Evolutionary conservation across 1,140 invertebrate genomes (phyloP), one percentile per base, ranked within the genome.

Genomic region (Calliopsis andreniformis): DNA sequence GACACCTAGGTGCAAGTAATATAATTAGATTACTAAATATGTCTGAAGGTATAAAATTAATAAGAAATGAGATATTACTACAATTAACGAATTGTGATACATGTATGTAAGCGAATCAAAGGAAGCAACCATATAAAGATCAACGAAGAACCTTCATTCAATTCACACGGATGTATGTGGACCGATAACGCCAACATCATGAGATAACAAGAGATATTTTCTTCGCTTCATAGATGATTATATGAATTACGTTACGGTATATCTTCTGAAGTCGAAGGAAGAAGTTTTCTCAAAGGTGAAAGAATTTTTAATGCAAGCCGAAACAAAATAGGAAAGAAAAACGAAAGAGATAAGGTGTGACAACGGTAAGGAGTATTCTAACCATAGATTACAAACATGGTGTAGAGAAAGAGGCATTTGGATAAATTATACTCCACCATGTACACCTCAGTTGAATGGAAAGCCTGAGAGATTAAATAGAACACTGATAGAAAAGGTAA

Each of bases 281-380:
- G n/a, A n/a, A n/a, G n/a, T n/a, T n/a, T n/a, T n/a, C n/a, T n/a
- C n/a, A n/a, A n/a, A n/a, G n/a, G n/a, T n/a, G n/a, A n/a, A n/a
- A n/a, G n/a, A n/a, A n/a, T n/a, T n/a, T n/a, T n/a, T n/a, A n/a
- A n/a, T n/a, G n/a, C n/a, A n/a, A n/a, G n/a, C n/a, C n/a, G 84
- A 79, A 71, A 77, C 69, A 23, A 79, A 85, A 63, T 78, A 73
- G 39, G 73, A 78, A 35, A 5, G 56, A 3, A 82, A 79, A 61
- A 55, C 87, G 30, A 32, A 56, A 49, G 77, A 70, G 78, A 47
- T 90, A n/a, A n/a, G n/a, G n/a, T n/a, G n/a, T n/a, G n/a, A n/a
- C n/a, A n/a, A n/a, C n/a, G n/a, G n/a, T n/a, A 35, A 75, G 3
- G 88, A 91, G 84, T 89, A 87, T 82, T 63, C 51, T n/a, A 71